phyloP scores from a whole-genome alignment of 2,888 invertebrate genomes.

The Troides helena region DNA sequence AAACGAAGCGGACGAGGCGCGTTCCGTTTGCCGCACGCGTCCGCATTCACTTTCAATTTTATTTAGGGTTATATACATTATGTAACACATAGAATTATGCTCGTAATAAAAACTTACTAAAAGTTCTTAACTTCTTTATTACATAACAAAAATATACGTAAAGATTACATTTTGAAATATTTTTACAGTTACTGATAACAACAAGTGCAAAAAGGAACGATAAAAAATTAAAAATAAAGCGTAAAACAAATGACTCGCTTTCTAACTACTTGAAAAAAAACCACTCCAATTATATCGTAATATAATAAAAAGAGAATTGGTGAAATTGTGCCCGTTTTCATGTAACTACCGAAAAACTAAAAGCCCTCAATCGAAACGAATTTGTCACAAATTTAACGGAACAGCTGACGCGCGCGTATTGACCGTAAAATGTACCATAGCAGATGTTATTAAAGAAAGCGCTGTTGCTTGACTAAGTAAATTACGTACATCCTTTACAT shows the following conservation, averaged over 20 bases:
- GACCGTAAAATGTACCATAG: conserved; percentile 11
- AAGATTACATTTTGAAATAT: too few species aligned
- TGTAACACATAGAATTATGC: conserved; percentile 10
- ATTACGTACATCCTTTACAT: conserved; percentile 16
- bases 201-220: too few species aligned
- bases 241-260: conserved; percentile 1
- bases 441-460: conserved; percentile 17
- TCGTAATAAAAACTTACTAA: background rate
- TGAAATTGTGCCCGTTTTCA: conserved; percentile 20
- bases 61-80: conserved; percentile 28
- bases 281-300: conserved; percentile 9
- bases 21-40: conserved; percentile 29
- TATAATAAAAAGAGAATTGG: conserved; percentile 12
- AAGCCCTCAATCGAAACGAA: conserved; percentile 19
- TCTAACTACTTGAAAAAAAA: conserved; percentile 9
- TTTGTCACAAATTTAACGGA: conserved; percentile 21
- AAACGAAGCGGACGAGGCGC: conserved; percentile 22
- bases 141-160: too few species aligned
- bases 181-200: too few species aligned
- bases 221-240: background rate
- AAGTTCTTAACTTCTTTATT: background rate
- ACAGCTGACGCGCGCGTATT: conserved; percentile 10
- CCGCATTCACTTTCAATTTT: conserved; percentile 31
- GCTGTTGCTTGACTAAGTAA: conserved; percentile 14
- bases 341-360: conserved; percentile 19